phyloP scores from a whole-genome alignment of 2,888 invertebrate species.

The Pandemis corylana region DNA sequence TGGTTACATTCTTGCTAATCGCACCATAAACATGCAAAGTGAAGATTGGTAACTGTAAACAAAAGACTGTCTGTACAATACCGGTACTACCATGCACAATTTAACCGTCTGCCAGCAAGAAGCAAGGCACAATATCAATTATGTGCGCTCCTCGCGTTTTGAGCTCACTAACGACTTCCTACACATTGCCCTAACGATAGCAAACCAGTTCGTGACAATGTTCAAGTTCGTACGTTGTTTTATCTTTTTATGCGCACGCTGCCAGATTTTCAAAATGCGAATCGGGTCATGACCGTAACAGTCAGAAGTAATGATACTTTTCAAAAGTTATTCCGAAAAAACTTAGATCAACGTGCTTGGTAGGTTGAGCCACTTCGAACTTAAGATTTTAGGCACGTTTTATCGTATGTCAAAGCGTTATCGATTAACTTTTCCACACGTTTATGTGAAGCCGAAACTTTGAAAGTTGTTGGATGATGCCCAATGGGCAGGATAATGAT shows the following conservation, averaged over 20 bases:
- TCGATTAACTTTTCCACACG: no score
- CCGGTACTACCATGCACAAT: slow-evolving; percentile 38
- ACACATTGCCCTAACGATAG: slow-evolving; percentile 34
- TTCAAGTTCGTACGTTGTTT: slow-evolving; percentile 12
- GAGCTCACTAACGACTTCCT: slow-evolving; percentile 47
- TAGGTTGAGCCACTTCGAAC: not conserved
- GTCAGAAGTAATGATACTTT: not conserved
- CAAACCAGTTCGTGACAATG: slow-evolving; percentile 31
- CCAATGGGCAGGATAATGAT: not conserved
- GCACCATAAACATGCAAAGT: slow-evolving; percentile 1
- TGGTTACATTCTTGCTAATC: not conserved
- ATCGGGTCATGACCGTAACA: not conserved
- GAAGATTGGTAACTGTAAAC: slow-evolving; percentile 27
- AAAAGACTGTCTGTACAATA: slow-evolving; percentile 11
- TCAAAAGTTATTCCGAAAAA: not conserved
- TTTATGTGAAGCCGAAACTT: not conserved
- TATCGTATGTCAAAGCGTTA: not conserved
- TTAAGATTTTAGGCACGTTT: not conserved
- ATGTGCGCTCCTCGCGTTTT: slow-evolving; percentile 46
- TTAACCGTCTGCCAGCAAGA: slow-evolving; percentile 44
- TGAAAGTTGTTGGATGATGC: not conserved
- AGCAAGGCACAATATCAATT: slow-evolving; percentile 46
- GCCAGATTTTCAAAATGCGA: slow-evolving; percentile 18
- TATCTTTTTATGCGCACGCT: not conserved
- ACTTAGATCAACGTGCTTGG: not conserved